Evolutionary conservation across 2,113 vertebrate genomes (phyloP), one percentile per base, ranked within the genome.

Genomic region (Mormyrus lacerda): DNA sequence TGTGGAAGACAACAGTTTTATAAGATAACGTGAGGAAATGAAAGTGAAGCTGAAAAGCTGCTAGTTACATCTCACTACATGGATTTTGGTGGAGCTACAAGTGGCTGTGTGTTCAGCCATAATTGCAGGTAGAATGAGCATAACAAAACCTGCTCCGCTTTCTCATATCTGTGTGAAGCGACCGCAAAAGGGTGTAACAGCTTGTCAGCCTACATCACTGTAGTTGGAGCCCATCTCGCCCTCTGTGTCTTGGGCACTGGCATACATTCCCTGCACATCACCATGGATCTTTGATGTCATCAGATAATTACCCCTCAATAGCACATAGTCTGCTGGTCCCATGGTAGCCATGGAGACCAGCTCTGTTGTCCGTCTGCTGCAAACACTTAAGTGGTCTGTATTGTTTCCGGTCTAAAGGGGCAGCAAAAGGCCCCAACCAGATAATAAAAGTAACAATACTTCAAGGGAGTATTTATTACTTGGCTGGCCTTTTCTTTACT

Each of bases 261-360:
- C 85, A 53, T 35, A 39, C 50, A 39, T 35, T 13, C 48, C 17
- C 48, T 15, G 5, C 4, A 4, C n/a, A 55, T 82, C 50, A 53
- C 48, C 19, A 31, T 13, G 24, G 15, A 42, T 89, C 88, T 89
- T 89, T 89, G 88, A 89, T 89, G 88, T 89, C 88, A 89, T 89
- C 88, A 82, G 88, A 82, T 89, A 89, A 89, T 89, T 89, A 82
- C 47, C 88, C 65, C 76, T 82, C 73, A 89, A 89, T 82, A 82
- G 61, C 69, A 42, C 61, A 45, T 9, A 88, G 87, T 45, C 42
- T 88, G 87, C 44, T 0, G n/a, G 61, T 47, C 48, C 69, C 3
- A 3, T 15, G 61, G 88, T 89, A 79, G 19, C 73, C 73, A 89
- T 89, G 88, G 88, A 83, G 47, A 89, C 88, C 27, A 82, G 65